Base-by-base conservation (phyloP, 2,797 vertebrate genomes). In the Momotus momota region DNA sequence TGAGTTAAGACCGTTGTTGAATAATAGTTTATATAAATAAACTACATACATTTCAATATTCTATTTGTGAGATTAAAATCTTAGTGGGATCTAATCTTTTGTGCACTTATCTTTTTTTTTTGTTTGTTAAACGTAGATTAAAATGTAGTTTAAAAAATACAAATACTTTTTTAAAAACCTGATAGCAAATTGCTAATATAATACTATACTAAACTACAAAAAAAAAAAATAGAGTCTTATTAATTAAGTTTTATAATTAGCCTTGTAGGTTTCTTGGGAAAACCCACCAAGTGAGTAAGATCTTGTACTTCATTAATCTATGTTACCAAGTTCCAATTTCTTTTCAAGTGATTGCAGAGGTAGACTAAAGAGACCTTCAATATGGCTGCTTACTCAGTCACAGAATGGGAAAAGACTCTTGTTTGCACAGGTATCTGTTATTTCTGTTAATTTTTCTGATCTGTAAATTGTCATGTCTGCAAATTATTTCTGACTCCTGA, bases 161-260 rank as follows among this genome's bases (percentile, higher is more conserved):
- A 66, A 46, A 15, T 26, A 29, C 5, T 33, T 57, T 22, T 6
- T 8, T 4, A 21, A 64, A 45, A 13, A 25, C 7, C 38, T 43
- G 21, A 57, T 8, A 78, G 10, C 4, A 22, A 87, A 14, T 2
- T 86, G 48, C 29, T 86, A 55, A 48, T 10, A n/a, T 45, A 69
- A 93, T 87, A 57, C 14, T 22, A 7, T 38, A 65, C 86, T 52
- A 69, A 88, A 74, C 33, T 48, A 60, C 20, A 15, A 80, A 93
- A 90, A 66, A 66, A 9, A 35, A 35, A 35, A 35, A 35, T 40
- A 19, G 27, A 10, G 7, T n/a, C 26, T 75, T 88, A 54, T 74
- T 88, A 79, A 72, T 62, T 49, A 75, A 66, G 35, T 45, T 72
- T 94, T 95, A 43, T 66, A 85, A 77, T 94, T 90, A 79, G 16